These are phyloP conservation scores for Corythornis madagascariensis DNA, from an alignment of 2,113 vertebrate genomes.

Conservation along the genomic window DNA sequence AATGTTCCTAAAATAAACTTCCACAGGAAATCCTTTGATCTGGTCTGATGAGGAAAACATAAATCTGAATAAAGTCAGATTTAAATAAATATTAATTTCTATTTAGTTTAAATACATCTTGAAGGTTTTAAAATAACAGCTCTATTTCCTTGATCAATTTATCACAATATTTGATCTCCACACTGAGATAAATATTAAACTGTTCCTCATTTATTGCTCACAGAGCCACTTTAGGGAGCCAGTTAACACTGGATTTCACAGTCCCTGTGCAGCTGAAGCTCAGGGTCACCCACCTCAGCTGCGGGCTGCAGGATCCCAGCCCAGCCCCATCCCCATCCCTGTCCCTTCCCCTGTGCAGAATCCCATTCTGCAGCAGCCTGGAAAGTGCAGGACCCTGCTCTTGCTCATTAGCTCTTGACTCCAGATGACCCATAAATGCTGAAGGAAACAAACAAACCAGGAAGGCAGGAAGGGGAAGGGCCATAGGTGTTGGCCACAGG, in stretches of 20 bases:
- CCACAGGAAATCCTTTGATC: neutral
- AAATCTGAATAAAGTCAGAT: neutral
- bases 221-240: neutral
- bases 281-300: neutral
- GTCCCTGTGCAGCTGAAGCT: neutral
- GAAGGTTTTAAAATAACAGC: neutral
- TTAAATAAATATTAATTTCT: neutral
- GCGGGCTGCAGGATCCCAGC: neutral
- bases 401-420: neutral
- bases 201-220: neutral
- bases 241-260: neutral
- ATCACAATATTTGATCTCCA: neutral
- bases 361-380: neutral
- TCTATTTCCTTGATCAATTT: neutral
- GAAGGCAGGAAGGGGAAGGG: slow-evolving; percentile 16
- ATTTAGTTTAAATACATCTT: neutral
- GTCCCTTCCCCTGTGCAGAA: neutral
- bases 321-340: neutral
- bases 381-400: neutral
- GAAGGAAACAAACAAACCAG: slow-evolving; percentile 14
- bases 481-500: slow-evolving; percentile 8
- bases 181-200: neutral
- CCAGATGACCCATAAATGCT: slow-evolving; percentile 4
- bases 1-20: neutral
- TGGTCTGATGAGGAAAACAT: accelerated